Percentiles rank a stretch among this genome's conserved stretches.
These are phyloP conservation scores for Sminthurinus aureus DNA, from an alignment of 2,888 invertebrate genomes.

Conservation along the genomic window DNA sequence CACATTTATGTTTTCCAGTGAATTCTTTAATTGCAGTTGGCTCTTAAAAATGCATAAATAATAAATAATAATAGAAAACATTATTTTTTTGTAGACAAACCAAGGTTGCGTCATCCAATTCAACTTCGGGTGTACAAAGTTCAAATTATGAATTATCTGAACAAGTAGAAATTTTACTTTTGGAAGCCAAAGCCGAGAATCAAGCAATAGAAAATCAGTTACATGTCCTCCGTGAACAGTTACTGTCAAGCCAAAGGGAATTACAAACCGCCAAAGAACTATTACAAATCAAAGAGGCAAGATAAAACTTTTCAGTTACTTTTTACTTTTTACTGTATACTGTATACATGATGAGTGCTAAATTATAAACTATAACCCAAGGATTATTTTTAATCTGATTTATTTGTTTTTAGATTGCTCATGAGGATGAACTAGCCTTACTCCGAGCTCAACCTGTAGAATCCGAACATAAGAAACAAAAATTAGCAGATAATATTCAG, in stretches of 20 bases:
- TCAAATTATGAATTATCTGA: conserved; percentile 30
- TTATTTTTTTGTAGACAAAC: conserved; percentile 24
- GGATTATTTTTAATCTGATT: too few species aligned
- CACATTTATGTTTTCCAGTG: not conserved
- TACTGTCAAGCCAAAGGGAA: conserved; percentile 46
- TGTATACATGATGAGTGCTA: too few species aligned
- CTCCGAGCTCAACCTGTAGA: conserved; percentile 44
- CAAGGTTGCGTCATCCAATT: conserved; percentile 13
- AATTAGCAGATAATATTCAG: conserved; percentile 56
- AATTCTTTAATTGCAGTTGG: not conserved
- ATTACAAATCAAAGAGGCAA: conserved; percentile 47
- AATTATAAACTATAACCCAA: too few species aligned
- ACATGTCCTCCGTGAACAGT: conserved; percentile 44
- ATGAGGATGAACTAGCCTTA: conserved; percentile 46
- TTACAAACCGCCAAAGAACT: conserved; percentile 45
- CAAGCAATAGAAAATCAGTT: conserved; percentile 54
- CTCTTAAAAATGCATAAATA: too few species aligned
- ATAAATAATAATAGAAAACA: too few species aligned
- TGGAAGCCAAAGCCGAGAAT: conserved; percentile 58
- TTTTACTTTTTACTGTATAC: too few species aligned
- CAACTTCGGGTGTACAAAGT: conserved; percentile 23
- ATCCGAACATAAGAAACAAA: conserved; percentile 51
- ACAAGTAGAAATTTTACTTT: conserved; percentile 49
- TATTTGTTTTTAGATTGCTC: conserved; percentile 39
- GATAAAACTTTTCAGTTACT: not conserved